These are phyloP conservation scores for Oncorhynchus masou DNA, from an alignment of 2,113 vertebrate species.

Conservation along the genomic window DNA sequence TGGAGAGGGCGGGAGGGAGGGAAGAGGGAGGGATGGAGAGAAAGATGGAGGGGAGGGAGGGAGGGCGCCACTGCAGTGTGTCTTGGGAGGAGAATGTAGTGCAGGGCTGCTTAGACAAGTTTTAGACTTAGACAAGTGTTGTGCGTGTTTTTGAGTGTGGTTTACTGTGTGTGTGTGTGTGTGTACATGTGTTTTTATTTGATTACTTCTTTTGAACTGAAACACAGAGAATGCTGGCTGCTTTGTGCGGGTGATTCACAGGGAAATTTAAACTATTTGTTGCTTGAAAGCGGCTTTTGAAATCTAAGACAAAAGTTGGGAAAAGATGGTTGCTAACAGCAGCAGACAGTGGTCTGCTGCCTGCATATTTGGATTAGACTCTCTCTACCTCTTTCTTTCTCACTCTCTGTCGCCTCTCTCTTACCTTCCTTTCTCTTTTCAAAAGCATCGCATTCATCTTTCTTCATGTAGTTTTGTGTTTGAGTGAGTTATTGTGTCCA, in stretches of 20 bases:
- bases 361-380: conserved; percentile 47
- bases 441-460: conserved; percentile 41
- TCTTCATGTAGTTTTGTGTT: conserved; percentile 43
- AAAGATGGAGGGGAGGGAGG: background rate
- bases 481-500: conserved; percentile 57
- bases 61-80: background rate
- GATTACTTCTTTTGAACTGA: conserved; percentile 49
- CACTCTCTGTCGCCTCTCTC: background rate
- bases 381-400: background rate
- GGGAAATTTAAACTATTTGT: conserved; percentile 64
- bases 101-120: background rate
- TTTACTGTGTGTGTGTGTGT: conserved; percentile 10
- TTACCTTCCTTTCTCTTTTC: conserved; percentile 15
- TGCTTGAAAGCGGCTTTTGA: conserved; percentile 66
- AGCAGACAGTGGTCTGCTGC: conserved; percentile 35
- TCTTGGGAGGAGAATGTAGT: background rate
- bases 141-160: background rate
- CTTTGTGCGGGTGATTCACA: conserved; percentile 39
- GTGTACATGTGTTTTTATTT: conserved; percentile 31
- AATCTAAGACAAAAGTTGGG: conserved; percentile 64
- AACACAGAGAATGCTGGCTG: conserved; percentile 33
- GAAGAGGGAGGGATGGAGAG: background rate
- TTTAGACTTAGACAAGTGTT: background rate
- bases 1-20: background rate
- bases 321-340: conserved; percentile 55